phyloP scores from a whole-genome alignment of 2,113 vertebrate species.

The Anguilla japonica region DNA sequence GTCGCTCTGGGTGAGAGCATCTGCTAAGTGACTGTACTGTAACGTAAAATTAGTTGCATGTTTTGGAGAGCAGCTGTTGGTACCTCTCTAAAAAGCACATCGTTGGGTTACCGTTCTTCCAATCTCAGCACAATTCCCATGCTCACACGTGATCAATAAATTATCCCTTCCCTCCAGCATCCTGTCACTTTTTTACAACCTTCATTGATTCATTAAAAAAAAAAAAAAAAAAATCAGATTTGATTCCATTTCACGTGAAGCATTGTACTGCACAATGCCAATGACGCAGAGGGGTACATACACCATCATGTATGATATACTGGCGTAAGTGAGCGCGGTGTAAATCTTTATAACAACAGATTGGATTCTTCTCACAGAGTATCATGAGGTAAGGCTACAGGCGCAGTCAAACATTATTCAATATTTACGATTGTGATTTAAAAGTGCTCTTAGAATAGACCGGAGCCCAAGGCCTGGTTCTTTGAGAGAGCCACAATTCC shows the following conservation, averaged over 20 bases:
- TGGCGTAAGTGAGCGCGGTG: neutral
- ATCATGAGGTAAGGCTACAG: neutral
- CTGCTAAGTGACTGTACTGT: too few species aligned
- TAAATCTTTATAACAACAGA: neutral
- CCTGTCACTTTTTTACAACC: too few species aligned
- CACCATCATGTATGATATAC: neutral
- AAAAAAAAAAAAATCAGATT: too few species aligned
- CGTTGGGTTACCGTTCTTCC: neutral
- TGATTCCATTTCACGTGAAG: neutral
- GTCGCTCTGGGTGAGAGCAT: too few species aligned
- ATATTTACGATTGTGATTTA: neutral
- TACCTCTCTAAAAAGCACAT: neutral
- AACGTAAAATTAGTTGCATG: neutral
- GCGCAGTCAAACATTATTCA: neutral
- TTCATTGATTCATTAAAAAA: neutral
- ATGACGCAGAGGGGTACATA: neutral
- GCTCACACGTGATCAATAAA: neutral
- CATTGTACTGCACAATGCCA: neutral
- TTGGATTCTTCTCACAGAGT: neutral
- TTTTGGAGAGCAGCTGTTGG: neutral
- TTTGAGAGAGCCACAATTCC: neutral
- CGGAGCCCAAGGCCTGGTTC: neutral
- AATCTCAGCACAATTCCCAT: neutral
- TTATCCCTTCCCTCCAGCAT: neutral
- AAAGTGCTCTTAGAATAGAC: neutral